phyloP scores from a whole-genome alignment of 2,113 vertebrate genomes.

The Hydrolagus affinis region DNA sequence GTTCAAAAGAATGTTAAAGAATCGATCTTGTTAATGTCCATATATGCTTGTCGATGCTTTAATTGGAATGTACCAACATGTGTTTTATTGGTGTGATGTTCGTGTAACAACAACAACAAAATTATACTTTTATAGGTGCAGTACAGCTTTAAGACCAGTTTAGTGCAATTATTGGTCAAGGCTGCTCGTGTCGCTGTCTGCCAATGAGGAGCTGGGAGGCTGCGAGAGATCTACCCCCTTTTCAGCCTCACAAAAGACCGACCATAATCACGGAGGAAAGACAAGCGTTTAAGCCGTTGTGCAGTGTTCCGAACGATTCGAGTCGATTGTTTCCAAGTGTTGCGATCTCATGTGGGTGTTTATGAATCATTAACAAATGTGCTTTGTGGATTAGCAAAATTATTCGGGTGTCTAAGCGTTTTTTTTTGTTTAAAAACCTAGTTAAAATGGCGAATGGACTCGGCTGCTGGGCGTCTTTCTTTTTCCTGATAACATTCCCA shows the following conservation, averaged over 20 bases:
- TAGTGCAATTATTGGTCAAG: conserved; percentile 17
- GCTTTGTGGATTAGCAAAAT: too few relatives aligned
- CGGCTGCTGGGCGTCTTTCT: conserved; percentile 32
- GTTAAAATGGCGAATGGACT: not conserved
- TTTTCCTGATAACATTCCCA: conserved; percentile 40
- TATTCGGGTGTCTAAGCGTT: too few relatives aligned
- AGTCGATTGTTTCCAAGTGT: not conserved
- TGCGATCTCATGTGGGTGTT: not conserved
- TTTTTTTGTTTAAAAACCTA: not conserved
- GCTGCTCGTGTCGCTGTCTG: conserved; percentile 18
- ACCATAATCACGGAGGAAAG: not conserved
- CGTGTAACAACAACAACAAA: too few relatives aligned
- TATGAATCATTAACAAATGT: not conserved
- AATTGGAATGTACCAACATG: too few relatives aligned
- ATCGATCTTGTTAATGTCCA: too few relatives aligned
- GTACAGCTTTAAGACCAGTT: not conserved
- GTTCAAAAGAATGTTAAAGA: too few relatives aligned
- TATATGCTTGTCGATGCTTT: too few relatives aligned
- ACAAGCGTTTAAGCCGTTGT: not conserved
- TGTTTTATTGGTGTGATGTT: too few relatives aligned
- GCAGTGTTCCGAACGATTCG: not conserved
- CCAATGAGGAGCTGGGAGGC: not conserved
- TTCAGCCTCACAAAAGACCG: not conserved
- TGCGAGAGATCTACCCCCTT: conserved; percentile 2
- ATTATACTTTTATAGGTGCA: not conserved